Percentiles rank a stretch among this genome's conserved stretches.
Conservation (phyloP, 1,140 invertebrate genomes). For the Temnothorax longispinosus region DNA sequence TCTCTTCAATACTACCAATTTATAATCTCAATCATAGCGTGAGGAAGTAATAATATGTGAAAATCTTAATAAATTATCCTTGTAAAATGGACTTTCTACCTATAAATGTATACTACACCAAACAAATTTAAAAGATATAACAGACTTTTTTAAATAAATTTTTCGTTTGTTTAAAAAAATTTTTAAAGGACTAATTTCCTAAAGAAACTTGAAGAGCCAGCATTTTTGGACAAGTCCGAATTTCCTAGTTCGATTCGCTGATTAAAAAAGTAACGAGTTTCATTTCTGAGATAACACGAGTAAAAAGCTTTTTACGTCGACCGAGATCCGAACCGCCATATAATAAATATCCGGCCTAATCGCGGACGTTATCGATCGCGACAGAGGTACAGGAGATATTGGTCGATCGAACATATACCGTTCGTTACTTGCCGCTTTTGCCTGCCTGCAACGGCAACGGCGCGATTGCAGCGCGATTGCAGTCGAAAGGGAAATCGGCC, state of each 20-base stretch:
- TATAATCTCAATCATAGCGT: not conserved
- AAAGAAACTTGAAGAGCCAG: not conserved
- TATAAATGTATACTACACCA: not conserved
- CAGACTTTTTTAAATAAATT: not conserved
- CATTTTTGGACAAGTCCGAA: not conserved
- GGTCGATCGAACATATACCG: not conserved
- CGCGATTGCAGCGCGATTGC: conserved; percentile 3
- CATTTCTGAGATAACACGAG: not conserved
- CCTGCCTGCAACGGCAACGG: not conserved
- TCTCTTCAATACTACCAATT: not conserved
- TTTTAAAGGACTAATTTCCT: not conserved
- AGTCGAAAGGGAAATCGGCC: conserved; percentile 32
- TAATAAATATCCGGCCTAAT: conserved; percentile 27
- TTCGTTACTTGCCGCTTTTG: not conserved
- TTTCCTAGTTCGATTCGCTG: conserved; percentile 1
- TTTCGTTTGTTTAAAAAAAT: not conserved
- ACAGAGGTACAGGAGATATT: not conserved
- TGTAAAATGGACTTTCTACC: not conserved
- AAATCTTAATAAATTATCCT: not conserved
- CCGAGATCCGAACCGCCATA: not conserved
- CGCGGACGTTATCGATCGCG: conserved; percentile 18
- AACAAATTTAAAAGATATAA: not conserved
- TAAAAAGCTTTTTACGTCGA: not conserved
- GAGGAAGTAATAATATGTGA: not conserved
- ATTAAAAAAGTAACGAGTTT: not conserved